Conservation (phyloP, 2,797 vertebrate species). For the Rhinophrynus dorsalis region DNA sequence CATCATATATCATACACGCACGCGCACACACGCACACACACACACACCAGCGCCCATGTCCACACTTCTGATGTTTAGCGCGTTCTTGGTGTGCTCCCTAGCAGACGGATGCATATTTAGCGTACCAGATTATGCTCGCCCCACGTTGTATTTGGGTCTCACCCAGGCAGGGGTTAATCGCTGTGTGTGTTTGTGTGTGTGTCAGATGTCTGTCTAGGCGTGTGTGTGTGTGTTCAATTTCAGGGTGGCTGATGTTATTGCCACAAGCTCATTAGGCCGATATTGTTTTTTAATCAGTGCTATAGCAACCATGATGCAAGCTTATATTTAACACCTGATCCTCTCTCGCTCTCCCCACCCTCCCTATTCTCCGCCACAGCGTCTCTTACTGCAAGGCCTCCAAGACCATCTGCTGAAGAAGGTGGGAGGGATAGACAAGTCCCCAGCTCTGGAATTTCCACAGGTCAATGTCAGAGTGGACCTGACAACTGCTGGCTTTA, state of each 20-base stretch:
- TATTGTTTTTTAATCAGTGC: conserved; percentile 67
- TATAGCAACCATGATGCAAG: conserved; percentile 66
- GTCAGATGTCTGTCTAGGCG: conserved; percentile 27
- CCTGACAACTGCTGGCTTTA: not conserved
- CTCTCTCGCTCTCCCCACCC: conserved; percentile 49
- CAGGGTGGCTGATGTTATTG: conserved; percentile 49
- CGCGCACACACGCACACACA: too few relatives aligned
- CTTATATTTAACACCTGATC: conserved; percentile 65
- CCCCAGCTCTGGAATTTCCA: conserved; percentile 29
- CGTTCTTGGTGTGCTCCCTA: too few relatives aligned
- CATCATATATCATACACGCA: too few relatives aligned
- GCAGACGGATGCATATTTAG: too few relatives aligned
- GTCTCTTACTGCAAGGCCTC: conserved; percentile 54
- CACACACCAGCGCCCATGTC: too few relatives aligned
- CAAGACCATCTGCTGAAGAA: conserved; percentile 77
- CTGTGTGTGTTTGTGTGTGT: not conserved
- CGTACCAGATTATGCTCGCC: too few relatives aligned
- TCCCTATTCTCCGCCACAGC: conserved; percentile 45
- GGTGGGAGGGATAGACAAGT: conserved; percentile 56
- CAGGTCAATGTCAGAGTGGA: not conserved
- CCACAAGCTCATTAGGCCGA: conserved; percentile 65
- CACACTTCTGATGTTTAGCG: too few relatives aligned
- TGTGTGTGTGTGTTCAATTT: conserved; percentile 37
- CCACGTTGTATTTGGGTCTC: too few relatives aligned
- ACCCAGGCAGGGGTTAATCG: not conserved